phyloP scores from a whole-genome alignment of 1,140 invertebrate genomes.

The Diachasma alloeum region DNA sequence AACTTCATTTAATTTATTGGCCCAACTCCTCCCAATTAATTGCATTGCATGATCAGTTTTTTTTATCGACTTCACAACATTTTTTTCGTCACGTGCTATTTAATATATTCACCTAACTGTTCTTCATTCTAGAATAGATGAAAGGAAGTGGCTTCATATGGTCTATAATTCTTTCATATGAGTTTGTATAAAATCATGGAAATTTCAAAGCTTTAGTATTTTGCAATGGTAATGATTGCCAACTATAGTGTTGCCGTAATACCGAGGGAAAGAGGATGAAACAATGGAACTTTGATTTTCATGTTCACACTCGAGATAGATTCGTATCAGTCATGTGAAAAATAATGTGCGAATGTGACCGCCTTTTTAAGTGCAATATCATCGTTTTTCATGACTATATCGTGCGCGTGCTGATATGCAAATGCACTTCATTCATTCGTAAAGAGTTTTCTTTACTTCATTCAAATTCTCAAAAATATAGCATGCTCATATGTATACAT shows the following conservation, averaged over 20 bases:
- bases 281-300: slow-evolving; percentile 14
- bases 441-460: too few species aligned
- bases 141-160: background rate
- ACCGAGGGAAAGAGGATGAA: background rate
- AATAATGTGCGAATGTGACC: slow-evolving; percentile 48
- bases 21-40: too few species aligned
- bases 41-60: too few species aligned
- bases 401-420: too few species aligned
- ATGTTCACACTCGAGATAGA: slow-evolving; percentile 32
- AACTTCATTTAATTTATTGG: too few species aligned
- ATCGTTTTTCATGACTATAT: background rate
- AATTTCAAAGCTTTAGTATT: background rate
- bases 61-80: too few species aligned
- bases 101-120: too few species aligned
- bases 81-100: too few species aligned
- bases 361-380: background rate
- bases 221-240: background rate
- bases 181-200: background rate
- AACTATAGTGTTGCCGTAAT: background rate
- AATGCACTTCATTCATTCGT: too few species aligned
- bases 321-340: slow-evolving; percentile 50
- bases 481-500: too few species aligned
- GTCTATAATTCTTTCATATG: background rate
- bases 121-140: background rate
- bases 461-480: too few species aligned